Evolutionary conservation across 1,140 invertebrate species (phyloP).

Genomic region (Lepidostoma basale): DNA sequence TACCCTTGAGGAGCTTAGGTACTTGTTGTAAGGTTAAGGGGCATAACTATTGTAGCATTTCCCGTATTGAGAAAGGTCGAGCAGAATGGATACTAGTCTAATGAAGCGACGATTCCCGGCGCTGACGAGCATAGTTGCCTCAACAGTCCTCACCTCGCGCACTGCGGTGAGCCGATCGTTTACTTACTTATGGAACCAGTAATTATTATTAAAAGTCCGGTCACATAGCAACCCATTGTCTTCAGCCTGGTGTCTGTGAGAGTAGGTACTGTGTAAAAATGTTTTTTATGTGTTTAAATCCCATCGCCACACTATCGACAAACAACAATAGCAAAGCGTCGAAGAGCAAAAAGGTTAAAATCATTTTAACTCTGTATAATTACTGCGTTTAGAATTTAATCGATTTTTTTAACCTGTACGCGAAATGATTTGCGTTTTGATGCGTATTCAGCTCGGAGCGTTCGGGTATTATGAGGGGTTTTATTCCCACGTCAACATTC

Average conservation of each 20-base stretch:
- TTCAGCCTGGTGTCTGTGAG: slow-evolving; percentile 1
- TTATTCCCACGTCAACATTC: slow-evolving; percentile 29
- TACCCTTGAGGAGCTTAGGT: too few relatives aligned
- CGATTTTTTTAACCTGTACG: too few relatives aligned
- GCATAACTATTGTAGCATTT: too few relatives aligned
- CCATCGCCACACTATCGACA: background rate
- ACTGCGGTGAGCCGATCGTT: background rate
- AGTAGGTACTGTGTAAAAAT: slow-evolving; percentile 10
- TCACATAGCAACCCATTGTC: slow-evolving; percentile 35
- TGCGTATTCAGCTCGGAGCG: too few relatives aligned
- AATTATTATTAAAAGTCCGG: slow-evolving; percentile 35
- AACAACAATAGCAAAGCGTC: background rate
- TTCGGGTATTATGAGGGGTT: background rate
- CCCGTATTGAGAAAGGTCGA: too few relatives aligned
- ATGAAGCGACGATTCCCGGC: background rate
- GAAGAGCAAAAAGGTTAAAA: background rate
- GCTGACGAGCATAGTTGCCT: slow-evolving; percentile 1
- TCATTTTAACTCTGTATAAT: too few relatives aligned
- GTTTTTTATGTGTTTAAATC: slow-evolving; percentile 2
- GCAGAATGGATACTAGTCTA: too few relatives aligned
- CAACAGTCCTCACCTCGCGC: background rate
- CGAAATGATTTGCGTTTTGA: too few relatives aligned
- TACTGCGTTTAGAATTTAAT: too few relatives aligned
- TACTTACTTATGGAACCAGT: slow-evolving; percentile 5
- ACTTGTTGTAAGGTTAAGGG: too few relatives aligned